phyloP scores from a whole-genome alignment of 2,113 vertebrate species.

The Entomyzon cyanotis region DNA sequence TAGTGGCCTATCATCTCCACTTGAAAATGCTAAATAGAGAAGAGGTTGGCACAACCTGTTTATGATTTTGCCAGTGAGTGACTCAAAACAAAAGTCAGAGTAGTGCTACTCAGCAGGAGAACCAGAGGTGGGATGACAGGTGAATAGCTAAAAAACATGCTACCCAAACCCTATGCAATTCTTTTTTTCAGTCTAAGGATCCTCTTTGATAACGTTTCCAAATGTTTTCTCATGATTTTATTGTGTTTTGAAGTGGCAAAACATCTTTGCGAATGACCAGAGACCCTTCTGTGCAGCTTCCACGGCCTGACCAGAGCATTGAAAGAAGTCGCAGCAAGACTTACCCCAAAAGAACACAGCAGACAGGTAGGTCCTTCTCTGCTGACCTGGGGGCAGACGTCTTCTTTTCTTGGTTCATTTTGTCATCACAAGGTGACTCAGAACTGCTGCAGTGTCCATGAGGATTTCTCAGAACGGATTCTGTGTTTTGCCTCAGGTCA shows the following conservation, averaged over 20 bases:
- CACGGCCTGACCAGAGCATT: conserved; percentile 81
- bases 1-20: neutral
- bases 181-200: neutral
- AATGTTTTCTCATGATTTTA: neutral
- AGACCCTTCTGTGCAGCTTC: conserved; percentile 80
- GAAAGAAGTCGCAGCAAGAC: conserved; percentile 86
- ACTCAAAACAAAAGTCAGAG: neutral
- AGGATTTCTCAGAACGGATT: neutral
- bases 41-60: neutral
- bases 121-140: neutral
- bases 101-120: neutral
- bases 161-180: neutral
- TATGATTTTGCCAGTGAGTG: neutral
- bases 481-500: neutral
- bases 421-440: neutral
- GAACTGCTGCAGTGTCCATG: neutral
- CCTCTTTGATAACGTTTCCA: neutral
- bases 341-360: conserved; percentile 83
- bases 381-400: neutral
- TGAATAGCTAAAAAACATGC: neutral
- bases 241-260: conserved; percentile 76
- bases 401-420: neutral
- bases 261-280: conserved; percentile 82
- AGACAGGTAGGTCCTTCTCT: conserved; percentile 68
- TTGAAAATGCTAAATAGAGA: neutral